Conservation (phyloP, 2,888 invertebrate species). For the Oeneis ivallda region DNA sequence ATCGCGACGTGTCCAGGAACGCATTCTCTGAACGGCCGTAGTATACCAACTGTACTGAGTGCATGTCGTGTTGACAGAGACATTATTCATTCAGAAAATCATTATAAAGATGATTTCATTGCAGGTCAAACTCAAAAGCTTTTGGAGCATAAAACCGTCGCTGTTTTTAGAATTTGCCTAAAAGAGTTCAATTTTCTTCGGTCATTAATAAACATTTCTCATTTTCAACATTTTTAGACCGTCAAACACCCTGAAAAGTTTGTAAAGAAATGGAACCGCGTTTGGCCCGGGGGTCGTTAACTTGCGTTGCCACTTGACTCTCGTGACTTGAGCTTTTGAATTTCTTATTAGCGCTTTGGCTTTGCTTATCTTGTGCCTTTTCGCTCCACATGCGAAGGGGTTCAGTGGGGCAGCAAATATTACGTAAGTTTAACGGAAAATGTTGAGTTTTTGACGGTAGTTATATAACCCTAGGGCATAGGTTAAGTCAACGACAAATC, state of each 20-base stretch:
- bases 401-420: slow-evolving; percentile 9
- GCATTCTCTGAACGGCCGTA: no score
- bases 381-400: slow-evolving; percentile 1
- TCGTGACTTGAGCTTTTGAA: slow-evolving; percentile 14
- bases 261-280: background rate
- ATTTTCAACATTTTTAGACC: background rate
- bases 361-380: slow-evolving; percentile 5
- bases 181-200: background rate
- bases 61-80: no score
- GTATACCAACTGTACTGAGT: no score
- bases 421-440: background rate
- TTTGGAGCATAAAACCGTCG: no score
- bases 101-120: background rate
- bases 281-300: background rate
- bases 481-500: no score
- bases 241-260: background rate
- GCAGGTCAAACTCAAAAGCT: background rate
- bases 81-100: background rate
- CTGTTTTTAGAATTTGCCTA: background rate
- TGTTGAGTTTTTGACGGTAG: background rate
- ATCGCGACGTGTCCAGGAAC: no score
- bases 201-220: background rate
- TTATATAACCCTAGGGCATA: background rate
- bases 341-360: slow-evolving; percentile 16
- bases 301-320: slow-evolving; percentile 20